These are phyloP conservation scores for Catocala fraxini DNA, from an alignment of 2,888 invertebrate species.

Conservation along the genomic window DNA sequence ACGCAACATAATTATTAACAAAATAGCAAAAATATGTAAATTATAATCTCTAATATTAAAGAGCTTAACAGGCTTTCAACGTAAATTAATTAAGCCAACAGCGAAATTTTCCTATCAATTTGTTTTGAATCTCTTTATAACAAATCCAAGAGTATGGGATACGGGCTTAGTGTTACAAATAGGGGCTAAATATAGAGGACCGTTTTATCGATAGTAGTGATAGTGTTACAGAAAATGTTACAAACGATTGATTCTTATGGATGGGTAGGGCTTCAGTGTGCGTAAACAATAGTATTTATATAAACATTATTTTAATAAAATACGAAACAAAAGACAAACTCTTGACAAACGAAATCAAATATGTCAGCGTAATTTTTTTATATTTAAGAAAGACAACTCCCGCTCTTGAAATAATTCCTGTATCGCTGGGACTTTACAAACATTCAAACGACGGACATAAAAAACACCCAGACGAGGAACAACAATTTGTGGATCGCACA, in stretches of 20 bases:
- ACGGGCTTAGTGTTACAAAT: slow-evolving; percentile 33
- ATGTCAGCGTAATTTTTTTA: too few species aligned
- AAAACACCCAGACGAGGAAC: too few species aligned
- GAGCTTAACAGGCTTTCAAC: slow-evolving; percentile 25
- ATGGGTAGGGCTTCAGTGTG: slow-evolving; percentile 12
- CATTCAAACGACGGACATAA: too few species aligned
- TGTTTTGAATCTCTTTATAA: slow-evolving; percentile 36
- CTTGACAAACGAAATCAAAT: too few species aligned
- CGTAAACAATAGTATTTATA: neutral
- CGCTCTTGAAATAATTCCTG: too few species aligned
- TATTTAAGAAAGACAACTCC: too few species aligned
- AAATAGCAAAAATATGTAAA: slow-evolving; percentile 16
- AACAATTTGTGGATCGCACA: too few species aligned
- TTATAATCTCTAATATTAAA: slow-evolving; percentile 18
- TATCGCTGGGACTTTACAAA: too few species aligned
- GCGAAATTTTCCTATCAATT: slow-evolving; percentile 40
- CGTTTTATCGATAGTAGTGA: slow-evolving; percentile 16
- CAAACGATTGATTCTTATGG: slow-evolving; percentile 45
- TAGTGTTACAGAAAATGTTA: slow-evolving; percentile 36
- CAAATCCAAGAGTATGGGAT: slow-evolving; percentile 31
- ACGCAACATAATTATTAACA: slow-evolving; percentile 1
- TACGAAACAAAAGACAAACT: too few species aligned
- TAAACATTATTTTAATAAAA: neutral
- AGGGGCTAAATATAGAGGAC: slow-evolving; percentile 8
- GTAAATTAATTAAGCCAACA: slow-evolving; percentile 42